Conservation (phyloP, 1,140 invertebrate genomes). For the Paraescarpia echinospica region DNA sequence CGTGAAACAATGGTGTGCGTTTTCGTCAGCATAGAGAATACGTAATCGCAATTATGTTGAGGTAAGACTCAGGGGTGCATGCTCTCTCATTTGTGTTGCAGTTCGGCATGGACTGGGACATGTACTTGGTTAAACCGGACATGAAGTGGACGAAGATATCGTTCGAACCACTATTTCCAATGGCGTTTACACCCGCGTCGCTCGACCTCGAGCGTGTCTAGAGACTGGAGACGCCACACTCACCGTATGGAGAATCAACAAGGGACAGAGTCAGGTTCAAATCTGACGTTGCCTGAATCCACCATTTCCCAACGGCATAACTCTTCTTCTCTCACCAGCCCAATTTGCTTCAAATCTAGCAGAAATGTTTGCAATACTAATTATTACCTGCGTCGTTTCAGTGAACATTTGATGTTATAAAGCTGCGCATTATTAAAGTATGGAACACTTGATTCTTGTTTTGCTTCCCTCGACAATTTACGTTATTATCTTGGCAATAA, state of each 20-base stretch:
- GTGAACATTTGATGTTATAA: too few relatives aligned
- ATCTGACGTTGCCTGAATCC: not conserved
- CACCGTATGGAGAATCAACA: not conserved
- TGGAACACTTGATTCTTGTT: not conserved
- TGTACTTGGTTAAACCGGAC: constrained; percentile 24
- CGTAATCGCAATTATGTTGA: too few relatives aligned
- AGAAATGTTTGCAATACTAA: too few relatives aligned
- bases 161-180: constrained; percentile 11
- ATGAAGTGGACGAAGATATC: not conserved
- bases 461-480: not conserved
- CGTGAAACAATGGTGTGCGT: too few relatives aligned
- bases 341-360: too few relatives aligned
- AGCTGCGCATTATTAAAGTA: not conserved
- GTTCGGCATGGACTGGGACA: constrained; percentile 19
- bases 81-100: constrained; percentile 2
- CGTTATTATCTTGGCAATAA: not conserved
- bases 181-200: constrained; percentile 19
- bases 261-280: not conserved
- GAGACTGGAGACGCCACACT: not conserved
- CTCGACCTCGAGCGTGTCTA: constrained; percentile 12
- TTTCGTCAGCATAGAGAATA: too few relatives aligned
- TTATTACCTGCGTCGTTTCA: too few relatives aligned
- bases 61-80: not conserved
- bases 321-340: too few relatives aligned
- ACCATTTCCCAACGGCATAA: too few relatives aligned